A percentile compares a stretch with the other conserved stretches of the same genome.
Evolutionary conservation across 1,140 invertebrate species (phyloP).

Genomic region (Hycleus cichorii): DNA sequence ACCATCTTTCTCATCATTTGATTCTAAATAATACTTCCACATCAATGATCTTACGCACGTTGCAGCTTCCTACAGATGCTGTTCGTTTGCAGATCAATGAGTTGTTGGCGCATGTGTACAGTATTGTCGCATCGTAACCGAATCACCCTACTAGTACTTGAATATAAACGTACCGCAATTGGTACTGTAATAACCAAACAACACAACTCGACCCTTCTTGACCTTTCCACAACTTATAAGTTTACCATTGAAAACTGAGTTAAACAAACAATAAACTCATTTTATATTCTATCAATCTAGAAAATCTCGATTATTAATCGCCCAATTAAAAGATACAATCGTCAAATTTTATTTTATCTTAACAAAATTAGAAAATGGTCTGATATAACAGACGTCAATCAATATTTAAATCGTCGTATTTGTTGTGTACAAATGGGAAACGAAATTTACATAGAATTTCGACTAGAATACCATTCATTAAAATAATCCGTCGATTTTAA

Average conservation of each 20-base stretch:
- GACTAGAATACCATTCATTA: no score
- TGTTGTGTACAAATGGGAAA: no score
- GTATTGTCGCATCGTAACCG: constrained; percentile 22
- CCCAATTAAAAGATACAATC: no score
- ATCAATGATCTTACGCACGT: constrained; percentile 13
- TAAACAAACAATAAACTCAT: no score
- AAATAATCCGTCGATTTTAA: no score
- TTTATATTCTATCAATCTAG: no score
- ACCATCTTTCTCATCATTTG: constrained; percentile 5
- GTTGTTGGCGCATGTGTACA: constrained; percentile 24
- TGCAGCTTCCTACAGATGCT: constrained; percentile 11
- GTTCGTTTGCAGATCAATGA: constrained; percentile 29
- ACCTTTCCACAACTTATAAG: neutral
- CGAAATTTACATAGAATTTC: no score
- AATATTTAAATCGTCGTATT: no score
- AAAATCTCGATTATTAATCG: no score
- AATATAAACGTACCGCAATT: neutral
- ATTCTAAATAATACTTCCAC: constrained; percentile 9
- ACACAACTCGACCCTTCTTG: constrained; percentile 4
- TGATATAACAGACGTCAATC: no score
- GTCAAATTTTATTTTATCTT: no score
- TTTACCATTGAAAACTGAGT: neutral
- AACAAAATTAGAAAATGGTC: no score
- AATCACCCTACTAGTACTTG: constrained; percentile 10
- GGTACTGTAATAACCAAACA: neutral